Conservation (phyloP, 2,113 vertebrate genomes). For the Odocoileus hemionus region DNA sequence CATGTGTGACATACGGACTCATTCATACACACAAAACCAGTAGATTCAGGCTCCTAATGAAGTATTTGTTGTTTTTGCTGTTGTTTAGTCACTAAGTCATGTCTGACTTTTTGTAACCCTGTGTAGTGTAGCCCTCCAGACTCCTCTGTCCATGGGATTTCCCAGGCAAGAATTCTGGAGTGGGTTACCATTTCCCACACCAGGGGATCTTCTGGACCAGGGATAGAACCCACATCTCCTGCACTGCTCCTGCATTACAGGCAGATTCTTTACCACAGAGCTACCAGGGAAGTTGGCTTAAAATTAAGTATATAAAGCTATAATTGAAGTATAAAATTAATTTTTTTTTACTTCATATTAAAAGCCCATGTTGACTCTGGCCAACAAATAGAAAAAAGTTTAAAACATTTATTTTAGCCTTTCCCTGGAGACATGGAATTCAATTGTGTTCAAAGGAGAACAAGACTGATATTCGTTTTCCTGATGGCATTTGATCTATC, state of each 20-base stretch:
- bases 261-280: background rate
- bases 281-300: background rate
- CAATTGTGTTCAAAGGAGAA: background rate
- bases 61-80: background rate
- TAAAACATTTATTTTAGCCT: background rate
- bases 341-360: background rate
- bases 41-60: background rate
- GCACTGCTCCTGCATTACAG: background rate
- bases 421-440: background rate
- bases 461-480: background rate
- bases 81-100: background rate
- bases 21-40: background rate
- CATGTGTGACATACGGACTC: background rate
- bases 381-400: background rate
- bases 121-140: background rate
- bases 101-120: background rate
- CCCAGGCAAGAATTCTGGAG: background rate
- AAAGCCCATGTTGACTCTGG: background rate
- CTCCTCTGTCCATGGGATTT: background rate
- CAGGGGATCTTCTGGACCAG: background rate
- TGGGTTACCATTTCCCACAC: background rate
- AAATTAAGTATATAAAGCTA: background rate
- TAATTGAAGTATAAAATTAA: background rate
- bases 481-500: background rate
- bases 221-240: background rate